Evolutionary conservation across 2,888 invertebrate species (phyloP).

Genomic region (Coleophora flavipennella): DNA sequence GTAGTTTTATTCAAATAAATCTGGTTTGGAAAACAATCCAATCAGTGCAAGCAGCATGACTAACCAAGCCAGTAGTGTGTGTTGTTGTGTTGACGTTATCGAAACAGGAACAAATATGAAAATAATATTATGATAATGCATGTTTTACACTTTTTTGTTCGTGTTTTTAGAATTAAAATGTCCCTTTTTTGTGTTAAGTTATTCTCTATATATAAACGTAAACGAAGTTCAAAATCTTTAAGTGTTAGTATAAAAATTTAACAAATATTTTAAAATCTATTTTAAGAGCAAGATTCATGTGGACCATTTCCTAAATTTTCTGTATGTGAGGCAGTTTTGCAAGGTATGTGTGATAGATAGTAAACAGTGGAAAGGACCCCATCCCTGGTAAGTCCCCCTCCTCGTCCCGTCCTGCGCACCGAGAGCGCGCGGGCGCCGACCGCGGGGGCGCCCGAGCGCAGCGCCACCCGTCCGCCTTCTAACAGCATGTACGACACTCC

Average conservation of each 20-base stretch:
- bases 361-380: constrained; percentile 26
- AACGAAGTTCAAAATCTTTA: constrained; percentile 27
- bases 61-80: constrained; percentile 20
- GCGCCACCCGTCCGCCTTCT: constrained; percentile 59
- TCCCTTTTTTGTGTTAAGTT: constrained; percentile 45
- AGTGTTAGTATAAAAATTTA: constrained; percentile 43
- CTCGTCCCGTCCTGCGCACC: constrained; percentile 23
- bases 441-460: constrained; percentile 32
- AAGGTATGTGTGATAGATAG: constrained; percentile 29
- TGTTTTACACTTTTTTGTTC: constrained; percentile 45
- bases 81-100: constrained; percentile 14
- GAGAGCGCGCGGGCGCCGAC: constrained; percentile 28
- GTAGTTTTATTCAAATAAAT: no score
- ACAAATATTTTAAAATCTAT: constrained; percentile 7
- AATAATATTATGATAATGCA: constrained; percentile 52
- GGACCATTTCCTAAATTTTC: constrained; percentile 48
- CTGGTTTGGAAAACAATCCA: no score
- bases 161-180: constrained; percentile 48
- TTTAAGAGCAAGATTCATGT: constrained; percentile 44
- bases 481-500: constrained; percentile 71
- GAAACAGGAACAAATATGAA: constrained; percentile 7
- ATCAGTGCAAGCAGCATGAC: constrained; percentile 9
- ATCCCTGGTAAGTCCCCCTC: constrained; percentile 16
- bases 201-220: constrained; percentile 36
- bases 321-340: constrained; percentile 30